Base-by-base conservation (phyloP, 2,888 invertebrate genomes). In the Cosmorhoe ocellata region DNA sequence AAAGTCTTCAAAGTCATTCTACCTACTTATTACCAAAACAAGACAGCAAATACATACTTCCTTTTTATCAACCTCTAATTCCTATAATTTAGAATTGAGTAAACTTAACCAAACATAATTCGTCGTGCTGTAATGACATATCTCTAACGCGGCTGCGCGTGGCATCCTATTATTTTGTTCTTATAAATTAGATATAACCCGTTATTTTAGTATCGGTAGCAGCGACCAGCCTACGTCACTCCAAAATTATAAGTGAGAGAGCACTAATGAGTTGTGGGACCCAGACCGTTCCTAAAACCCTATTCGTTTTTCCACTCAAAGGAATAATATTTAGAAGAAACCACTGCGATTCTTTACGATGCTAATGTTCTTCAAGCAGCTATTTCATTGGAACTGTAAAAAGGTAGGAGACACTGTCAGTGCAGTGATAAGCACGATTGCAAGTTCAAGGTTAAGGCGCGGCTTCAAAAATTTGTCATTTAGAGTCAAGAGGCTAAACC, bases 141-240 rank as follows among this genome's bases (percentile, higher is more conserved):
- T 71, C 71, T 71, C 71, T 71, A 79, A 76, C 68, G 62, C 64
- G 68, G 67, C 66, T 74, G 74, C 78, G 81, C 79, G 79, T 73
- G 78, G 74, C 80, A 78, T 84, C 84, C 80, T 77, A 77, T 80
- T 81, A 86, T 86, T 88, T 85, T 74, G 75, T 79, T 81, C 74
- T 84, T 85, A 82, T 76, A 81, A 86, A 84, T 87, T 87, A 84
- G 86, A 85, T 72, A 61, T 61, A 88, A 86, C 88, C 86, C 84
- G 81, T 85, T 83, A 88, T 86, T 83, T 82, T 66, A 72, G 76
- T 83, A 84, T 84, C 81, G 74, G 83, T 83, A 77, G 87, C 76
- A 61, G 60, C 67, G 70, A 24, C 13, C 1, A 11, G 27, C 34
- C 24, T 41, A 12, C 22, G 28, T 41, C 47, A 47, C 40, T 47